Conservation (phyloP, 2,797 vertebrate genomes). For the Agapornis canus region DNA sequence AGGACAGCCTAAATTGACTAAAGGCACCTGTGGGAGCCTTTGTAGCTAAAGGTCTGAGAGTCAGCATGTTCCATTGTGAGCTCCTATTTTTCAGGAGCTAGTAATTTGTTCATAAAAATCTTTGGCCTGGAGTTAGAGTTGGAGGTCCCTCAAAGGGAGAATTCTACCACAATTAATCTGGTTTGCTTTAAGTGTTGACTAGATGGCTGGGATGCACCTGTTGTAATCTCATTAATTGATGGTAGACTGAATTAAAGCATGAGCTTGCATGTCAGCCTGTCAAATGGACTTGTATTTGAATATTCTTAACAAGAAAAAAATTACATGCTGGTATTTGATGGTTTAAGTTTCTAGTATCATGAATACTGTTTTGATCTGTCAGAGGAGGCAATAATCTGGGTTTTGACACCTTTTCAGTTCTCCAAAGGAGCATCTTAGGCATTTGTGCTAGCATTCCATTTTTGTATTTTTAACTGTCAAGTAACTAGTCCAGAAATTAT, state of each 20-base stretch:
- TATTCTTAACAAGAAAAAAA: conserved; percentile 54
- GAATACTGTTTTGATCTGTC: conserved; percentile 4
- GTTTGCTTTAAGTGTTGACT: conserved; percentile 25
- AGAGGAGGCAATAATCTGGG: conserved; percentile 65
- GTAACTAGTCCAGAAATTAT: not conserved
- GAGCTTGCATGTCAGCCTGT: conserved; percentile 63
- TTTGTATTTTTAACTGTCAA: conserved; percentile 28
- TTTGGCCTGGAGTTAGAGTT: conserved; percentile 54
- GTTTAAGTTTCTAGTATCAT: conserved; percentile 28
- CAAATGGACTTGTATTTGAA: conserved; percentile 48
- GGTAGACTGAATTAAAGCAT: conserved; percentile 31
- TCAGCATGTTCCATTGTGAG: conserved; percentile 54
- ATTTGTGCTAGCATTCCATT: not conserved
- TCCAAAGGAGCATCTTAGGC: conserved; percentile 32
- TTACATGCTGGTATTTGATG: conserved; percentile 67
- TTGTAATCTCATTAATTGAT: not conserved
- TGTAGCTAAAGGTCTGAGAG: conserved; percentile 66
- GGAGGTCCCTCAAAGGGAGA: conserved; percentile 47
- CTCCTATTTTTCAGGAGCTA: conserved; percentile 76
- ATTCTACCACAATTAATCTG: conserved; percentile 54
- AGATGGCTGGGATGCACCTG: conserved; percentile 18
- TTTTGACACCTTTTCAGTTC: conserved; percentile 57
- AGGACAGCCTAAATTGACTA: not conserved
- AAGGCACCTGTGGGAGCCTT: conserved; percentile 40
- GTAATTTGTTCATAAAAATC: conserved; percentile 36